A percentile compares a stretch with the other conserved stretches of the same genome.
Evolutionary conservation across 2,113 vertebrate species (phyloP).

Genomic region (Cinclus cinclus): DNA sequence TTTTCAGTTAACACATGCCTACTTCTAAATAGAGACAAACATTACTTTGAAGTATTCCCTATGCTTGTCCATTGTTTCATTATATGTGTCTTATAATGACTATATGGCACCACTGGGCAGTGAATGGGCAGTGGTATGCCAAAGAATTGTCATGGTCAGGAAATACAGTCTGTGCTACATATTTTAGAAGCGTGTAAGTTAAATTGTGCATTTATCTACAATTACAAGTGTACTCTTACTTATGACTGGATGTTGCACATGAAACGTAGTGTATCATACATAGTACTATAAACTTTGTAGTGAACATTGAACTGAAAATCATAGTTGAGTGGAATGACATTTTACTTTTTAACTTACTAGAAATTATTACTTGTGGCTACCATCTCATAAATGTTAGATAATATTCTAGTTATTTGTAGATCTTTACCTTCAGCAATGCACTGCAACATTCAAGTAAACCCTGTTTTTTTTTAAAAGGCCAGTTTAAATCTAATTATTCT

Average conservation of each 20-base stretch:
- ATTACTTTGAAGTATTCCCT: not conserved
- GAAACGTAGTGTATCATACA: not conserved
- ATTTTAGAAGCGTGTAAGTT: not conserved
- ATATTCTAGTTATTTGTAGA: not conserved
- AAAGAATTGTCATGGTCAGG: not conserved
- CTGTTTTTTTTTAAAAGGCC: not conserved
- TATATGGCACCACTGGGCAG: not conserved
- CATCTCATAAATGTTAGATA: not conserved
- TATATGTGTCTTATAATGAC: not conserved
- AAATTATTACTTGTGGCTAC: not conserved
- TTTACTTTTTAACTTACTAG: not conserved
- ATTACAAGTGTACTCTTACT: not conserved
- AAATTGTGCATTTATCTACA: not conserved
- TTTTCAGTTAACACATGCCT: not conserved
- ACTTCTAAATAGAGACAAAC: not conserved
- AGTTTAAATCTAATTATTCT: constrained; percentile 13
- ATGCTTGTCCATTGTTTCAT: not conserved
- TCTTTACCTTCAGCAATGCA: not conserved
- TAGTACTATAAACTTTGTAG: not conserved
- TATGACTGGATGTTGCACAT: not conserved
- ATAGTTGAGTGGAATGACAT: not conserved
- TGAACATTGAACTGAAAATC: not conserved
- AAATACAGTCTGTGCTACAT: not conserved
- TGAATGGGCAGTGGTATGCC: not conserved
- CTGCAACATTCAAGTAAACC: not conserved